phyloP scores from a whole-genome alignment of 2,888 invertebrate species.

The Watsonalla cultraria region DNA sequence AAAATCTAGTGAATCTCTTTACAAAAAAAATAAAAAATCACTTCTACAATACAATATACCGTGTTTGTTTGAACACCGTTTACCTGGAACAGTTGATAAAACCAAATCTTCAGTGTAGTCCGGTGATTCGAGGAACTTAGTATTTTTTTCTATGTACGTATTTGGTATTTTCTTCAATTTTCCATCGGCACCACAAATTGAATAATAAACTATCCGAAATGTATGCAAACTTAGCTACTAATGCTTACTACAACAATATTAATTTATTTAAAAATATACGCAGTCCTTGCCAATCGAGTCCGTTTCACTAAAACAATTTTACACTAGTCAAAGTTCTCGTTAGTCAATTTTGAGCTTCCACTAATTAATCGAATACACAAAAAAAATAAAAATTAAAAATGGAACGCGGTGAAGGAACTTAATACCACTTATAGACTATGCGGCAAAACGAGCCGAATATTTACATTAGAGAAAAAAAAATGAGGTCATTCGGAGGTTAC shows the following conservation, averaged over 20 bases:
- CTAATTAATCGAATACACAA: conserved; percentile 40
- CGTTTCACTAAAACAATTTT: conserved; percentile 45
- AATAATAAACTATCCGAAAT: conserved; percentile 38
- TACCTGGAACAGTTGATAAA: conserved; percentile 3
- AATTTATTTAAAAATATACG: conserved; percentile 25
- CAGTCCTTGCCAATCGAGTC: conserved; percentile 39
- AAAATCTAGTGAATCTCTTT: no score
- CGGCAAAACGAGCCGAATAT: conserved; percentile 76
- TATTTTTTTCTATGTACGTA: background rate
- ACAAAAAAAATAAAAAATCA: background rate
- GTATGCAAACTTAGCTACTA: conserved; percentile 35
- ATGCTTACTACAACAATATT: conserved; percentile 20
- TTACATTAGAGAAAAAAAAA: conserved; percentile 78
- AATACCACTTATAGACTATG: conserved; percentile 77
- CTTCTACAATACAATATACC: background rate
- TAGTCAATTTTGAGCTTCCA: conserved; percentile 44
- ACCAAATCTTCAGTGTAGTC: conserved; percentile 2
- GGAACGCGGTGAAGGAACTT: conserved; percentile 67
- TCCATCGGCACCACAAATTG: conserved; percentile 41
- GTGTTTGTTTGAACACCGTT: background rate
- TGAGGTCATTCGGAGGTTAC: conserved; percentile 77
- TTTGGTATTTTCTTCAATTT: conserved; percentile 14
- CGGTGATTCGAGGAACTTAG: background rate
- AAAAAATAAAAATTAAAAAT: conserved; percentile 36
- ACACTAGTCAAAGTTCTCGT: conserved; percentile 44